phyloP scores from a whole-genome alignment of 1,140 invertebrate species.

The Ruditapes philippinarum region DNA sequence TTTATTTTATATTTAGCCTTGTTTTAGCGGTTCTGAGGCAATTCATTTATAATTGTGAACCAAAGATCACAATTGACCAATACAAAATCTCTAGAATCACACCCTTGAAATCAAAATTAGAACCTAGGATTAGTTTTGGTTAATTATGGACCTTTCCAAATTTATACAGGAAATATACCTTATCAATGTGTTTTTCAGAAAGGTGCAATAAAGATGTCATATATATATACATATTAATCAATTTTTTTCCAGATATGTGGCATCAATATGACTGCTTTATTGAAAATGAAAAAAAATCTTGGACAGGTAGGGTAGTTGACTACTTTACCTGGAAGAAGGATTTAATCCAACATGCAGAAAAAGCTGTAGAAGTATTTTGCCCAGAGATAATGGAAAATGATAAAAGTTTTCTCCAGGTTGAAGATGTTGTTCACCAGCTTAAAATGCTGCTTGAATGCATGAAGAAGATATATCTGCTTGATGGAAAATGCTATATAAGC shows the following conservation, averaged over 20 bases:
- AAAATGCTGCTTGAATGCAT: not conserved
- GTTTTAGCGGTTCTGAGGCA: too few species aligned
- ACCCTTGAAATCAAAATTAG: too few species aligned
- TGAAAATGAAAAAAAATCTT: not conserved
- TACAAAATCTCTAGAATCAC: too few species aligned
- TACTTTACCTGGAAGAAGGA: not conserved
- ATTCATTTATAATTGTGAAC: too few species aligned
- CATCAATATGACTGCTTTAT: slow-evolving; percentile 11
- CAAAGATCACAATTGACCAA: too few species aligned
- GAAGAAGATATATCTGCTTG: not conserved
- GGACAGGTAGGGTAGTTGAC: not conserved
- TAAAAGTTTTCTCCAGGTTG: not conserved
- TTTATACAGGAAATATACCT: too few species aligned
- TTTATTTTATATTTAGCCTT: too few species aligned
- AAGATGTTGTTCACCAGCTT: not conserved
- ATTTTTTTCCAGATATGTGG: not conserved
- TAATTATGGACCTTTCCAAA: too few species aligned
- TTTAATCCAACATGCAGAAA: not conserved
- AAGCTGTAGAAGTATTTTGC: not conserved
- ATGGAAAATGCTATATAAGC: not conserved
- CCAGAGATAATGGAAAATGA: not conserved
- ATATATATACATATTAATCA: too few species aligned
- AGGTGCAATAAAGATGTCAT: too few species aligned
- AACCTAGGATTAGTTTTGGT: too few species aligned
- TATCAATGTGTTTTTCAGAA: too few species aligned